These are phyloP conservation scores for Odobenus rosmarus DNA, from an alignment of 2,113 vertebrate genomes.

Conservation along the genomic window DNA sequence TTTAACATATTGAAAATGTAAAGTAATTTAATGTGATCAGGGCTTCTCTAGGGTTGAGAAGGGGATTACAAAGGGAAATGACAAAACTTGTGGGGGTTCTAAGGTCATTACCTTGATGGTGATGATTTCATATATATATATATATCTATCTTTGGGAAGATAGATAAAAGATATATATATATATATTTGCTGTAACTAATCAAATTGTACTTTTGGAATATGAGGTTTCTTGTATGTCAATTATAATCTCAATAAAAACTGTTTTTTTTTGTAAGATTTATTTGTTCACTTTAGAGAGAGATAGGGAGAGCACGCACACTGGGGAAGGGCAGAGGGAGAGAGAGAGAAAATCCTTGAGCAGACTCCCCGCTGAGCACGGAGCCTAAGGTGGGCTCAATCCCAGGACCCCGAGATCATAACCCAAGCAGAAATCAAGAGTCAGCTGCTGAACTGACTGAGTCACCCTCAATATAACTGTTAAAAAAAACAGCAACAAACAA, in stretches of 20 bases:
- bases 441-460: background rate
- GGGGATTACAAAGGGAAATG: background rate
- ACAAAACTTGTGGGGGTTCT: fast-evolving
- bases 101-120: background rate
- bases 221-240: background rate
- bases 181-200: background rate
- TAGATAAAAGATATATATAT: too few relatives aligned
- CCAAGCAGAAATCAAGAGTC: background rate
- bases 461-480: background rate
- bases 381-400: background rate
- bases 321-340: background rate
- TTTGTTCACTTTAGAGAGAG: background rate
- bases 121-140: background rate
- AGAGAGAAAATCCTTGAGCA: background rate
- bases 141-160: too few relatives aligned
- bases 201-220: background rate
- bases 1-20: background rate
- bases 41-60: background rate
- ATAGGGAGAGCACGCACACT: background rate
- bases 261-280: background rate
- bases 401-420: background rate
- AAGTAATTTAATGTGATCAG: background rate
- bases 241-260: background rate
- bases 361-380: background rate
- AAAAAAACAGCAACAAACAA: background rate